Conservation (phyloP, 2,888 invertebrate species). For the Cryptocephalus moraei region DNA sequence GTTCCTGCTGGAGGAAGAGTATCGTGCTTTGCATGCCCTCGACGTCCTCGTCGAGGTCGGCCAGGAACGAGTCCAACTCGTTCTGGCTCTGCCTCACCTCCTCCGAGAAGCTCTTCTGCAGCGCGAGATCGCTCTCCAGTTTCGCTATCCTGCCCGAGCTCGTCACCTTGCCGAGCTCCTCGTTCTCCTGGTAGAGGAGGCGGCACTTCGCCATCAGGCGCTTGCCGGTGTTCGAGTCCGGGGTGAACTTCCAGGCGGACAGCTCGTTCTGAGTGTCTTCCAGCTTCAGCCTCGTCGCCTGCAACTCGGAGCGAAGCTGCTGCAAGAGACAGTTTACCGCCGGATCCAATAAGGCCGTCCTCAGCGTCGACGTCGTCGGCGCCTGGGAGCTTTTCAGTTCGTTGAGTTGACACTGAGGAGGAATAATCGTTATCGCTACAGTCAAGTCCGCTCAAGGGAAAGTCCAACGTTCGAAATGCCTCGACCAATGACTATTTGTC, state of each 20-base stretch:
- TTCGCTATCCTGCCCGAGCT: slow-evolving; percentile 91
- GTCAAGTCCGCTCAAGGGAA: neutral
- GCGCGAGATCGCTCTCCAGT: slow-evolving; percentile 87
- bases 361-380: slow-evolving; percentile 62
- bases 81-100: slow-evolving; percentile 94
- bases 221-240: slow-evolving; percentile 98
- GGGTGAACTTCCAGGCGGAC: slow-evolving; percentile 98
- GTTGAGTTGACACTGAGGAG: slow-evolving; percentile 74
- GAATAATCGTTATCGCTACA: slow-evolving; percentile 4
- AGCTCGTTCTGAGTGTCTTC: slow-evolving; percentile 97
- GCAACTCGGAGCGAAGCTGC: slow-evolving; percentile 81
- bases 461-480: neutral
- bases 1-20: slow-evolving; percentile 84
- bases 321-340: slow-evolving; percentile 91
- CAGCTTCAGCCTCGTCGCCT: slow-evolving; percentile 77
- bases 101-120: slow-evolving; percentile 91
- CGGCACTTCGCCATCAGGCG: slow-evolving; percentile 96
- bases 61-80: slow-evolving; percentile 92
- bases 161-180: slow-evolving; percentile 92
- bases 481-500: too few relatives aligned
- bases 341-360: slow-evolving; percentile 84
- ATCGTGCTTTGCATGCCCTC: slow-evolving; percentile 99
- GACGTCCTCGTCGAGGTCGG: slow-evolving; percentile 93
- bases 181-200: slow-evolving; percentile 90
- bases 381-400: slow-evolving; percentile 86